These are phyloP conservation scores for Rousettus leschenaultii DNA, from an alignment of 2,113 vertebrate species.

Conservation along the genomic window DNA sequence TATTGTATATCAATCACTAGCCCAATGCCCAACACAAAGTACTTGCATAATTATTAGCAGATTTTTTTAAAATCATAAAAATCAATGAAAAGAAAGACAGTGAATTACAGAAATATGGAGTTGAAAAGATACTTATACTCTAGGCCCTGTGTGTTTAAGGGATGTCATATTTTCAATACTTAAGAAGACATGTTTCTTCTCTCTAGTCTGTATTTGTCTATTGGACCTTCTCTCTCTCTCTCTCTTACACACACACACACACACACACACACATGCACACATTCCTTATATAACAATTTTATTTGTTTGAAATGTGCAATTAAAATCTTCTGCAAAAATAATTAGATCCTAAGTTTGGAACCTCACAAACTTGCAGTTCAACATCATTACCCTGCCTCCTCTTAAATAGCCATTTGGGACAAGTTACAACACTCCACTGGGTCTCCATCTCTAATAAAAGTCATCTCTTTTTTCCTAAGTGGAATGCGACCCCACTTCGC, in stretches of 20 bases:
- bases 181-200: neutral
- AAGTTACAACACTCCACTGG: rapidly evolving
- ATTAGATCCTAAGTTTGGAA: neutral
- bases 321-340: neutral
- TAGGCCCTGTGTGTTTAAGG: neutral
- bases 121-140: neutral
- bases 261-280: neutral
- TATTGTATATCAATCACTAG: neutral
- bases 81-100: neutral
- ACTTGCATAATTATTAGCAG: neutral
- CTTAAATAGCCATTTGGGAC: neutral
- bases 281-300: neutral
- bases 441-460: neutral
- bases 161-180: neutral
- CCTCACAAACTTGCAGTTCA: neutral
- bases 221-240: neutral
- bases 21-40: neutral
- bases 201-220: neutral
- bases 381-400: neutral
- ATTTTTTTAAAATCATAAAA: neutral
- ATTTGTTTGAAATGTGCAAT: neutral
- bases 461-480: neutral
- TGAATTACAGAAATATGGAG: neutral
- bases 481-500: neutral
- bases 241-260: neutral